Evolutionary conservation across 2,888 invertebrate genomes (phyloP).

Genomic region (Palloptera scutellata): DNA sequence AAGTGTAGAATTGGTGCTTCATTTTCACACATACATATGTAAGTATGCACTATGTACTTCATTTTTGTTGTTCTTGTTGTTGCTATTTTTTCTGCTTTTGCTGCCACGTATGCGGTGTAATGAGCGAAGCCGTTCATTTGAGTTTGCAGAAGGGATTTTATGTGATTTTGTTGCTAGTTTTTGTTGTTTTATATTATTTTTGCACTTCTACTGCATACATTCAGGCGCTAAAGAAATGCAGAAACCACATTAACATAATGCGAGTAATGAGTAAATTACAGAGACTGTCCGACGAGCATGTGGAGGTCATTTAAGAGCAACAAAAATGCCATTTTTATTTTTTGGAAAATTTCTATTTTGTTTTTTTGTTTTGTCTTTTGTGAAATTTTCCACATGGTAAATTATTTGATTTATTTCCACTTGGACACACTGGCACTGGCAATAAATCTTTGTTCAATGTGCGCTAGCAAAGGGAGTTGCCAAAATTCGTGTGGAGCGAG

Average conservation of each 20-base stretch:
- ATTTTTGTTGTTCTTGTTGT: no score
- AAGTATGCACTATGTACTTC: neutral
- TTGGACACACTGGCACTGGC: slow-evolving; percentile 58
- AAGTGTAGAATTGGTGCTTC: no score
- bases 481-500: slow-evolving; percentile 17
- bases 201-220: neutral
- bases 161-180: neutral
- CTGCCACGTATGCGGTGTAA: slow-evolving; percentile 18
- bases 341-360: slow-evolving; percentile 45
- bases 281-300: slow-evolving; percentile 31
- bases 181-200: slow-evolving; percentile 2
- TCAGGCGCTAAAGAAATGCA: slow-evolving; percentile 17
- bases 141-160: slow-evolving; percentile 25
- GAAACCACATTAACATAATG: slow-evolving; percentile 44
- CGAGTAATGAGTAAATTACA: slow-evolving; percentile 58
- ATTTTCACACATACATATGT: neutral
- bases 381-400: slow-evolving; percentile 59
- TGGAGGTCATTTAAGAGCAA: slow-evolving; percentile 30
- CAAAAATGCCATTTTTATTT: slow-evolving; percentile 28
- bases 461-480: slow-evolving; percentile 32
- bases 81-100: neutral
- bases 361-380: slow-evolving; percentile 34
- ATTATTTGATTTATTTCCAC: slow-evolving; percentile 61
- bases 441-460: slow-evolving; percentile 62
- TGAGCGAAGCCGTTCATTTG: slow-evolving; percentile 35